Evolutionary conservation across 2,113 vertebrate species (phyloP).

Genomic region (Engraulis encrasicolus): DNA sequence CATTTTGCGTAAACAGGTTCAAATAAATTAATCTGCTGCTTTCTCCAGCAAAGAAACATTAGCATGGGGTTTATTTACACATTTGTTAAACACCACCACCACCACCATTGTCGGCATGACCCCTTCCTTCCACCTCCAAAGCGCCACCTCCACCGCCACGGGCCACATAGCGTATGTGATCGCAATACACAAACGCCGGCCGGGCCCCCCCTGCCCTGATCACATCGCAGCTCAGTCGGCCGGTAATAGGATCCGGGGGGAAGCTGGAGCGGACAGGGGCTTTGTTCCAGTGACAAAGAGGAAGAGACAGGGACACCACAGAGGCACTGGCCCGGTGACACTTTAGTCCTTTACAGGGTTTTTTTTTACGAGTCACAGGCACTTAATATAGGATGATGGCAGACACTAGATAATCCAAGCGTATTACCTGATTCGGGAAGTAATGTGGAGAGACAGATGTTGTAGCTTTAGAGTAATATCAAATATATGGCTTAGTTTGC

Average conservation of each 20-base stretch:
- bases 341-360: constrained; percentile 36
- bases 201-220: background rate
- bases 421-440: constrained; percentile 48
- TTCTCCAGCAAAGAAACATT: constrained; percentile 35
- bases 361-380: constrained; percentile 26
- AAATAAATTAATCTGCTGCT: constrained; percentile 57
- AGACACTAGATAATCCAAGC: constrained; percentile 40
- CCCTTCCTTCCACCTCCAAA: too few species aligned
- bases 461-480: constrained; percentile 54
- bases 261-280: background rate
- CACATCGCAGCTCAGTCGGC: background rate
- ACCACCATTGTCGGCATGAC: background rate
- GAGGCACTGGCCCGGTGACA: constrained; percentile 23
- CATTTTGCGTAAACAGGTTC: constrained; percentile 58
- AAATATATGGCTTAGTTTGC: constrained; percentile 53
- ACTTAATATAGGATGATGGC: constrained; percentile 37
- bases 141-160: background rate
- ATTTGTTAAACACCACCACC: too few species aligned
- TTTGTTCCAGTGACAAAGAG: constrained; percentile 26
- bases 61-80: constrained; percentile 39
- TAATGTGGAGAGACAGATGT: constrained; percentile 53
- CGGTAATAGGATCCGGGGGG: constrained; percentile 7
- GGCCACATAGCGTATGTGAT: background rate
- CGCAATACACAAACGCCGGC: background rate
- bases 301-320: background rate